Base-by-base conservation (phyloP, 2,888 invertebrate species). In the Poecilus cupreus region DNA sequence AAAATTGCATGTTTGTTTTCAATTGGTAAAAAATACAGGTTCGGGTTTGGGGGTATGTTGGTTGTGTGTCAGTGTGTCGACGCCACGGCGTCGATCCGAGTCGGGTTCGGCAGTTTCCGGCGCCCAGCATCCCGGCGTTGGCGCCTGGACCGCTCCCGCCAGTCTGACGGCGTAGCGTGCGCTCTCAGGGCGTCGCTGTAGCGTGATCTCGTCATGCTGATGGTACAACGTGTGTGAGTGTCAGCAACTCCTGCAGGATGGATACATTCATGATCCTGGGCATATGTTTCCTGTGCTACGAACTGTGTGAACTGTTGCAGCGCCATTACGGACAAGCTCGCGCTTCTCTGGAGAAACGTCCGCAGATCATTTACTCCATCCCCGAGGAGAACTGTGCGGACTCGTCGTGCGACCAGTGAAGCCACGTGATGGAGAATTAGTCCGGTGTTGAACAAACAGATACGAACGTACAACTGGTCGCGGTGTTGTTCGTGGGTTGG, bases 231-330 rank as follows among this genome's bases (percentile, higher is more conserved):
- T 39, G 68, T 24, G 64, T 64, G 26, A 26, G 5, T 26, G 26
- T 2, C 26, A 20, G 4, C 54, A 2, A 68, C 6, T 18, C 37
- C 32, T 64, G 64, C 68, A 39, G 16, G 72, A 93, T 93, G 93
- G 93, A 93, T 91, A 93, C 93, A 88, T 92, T 93, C 87, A 89
- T 93, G 87, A 91, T 93, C 86, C 90, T 93, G 85, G 93, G 93
- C 85, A 91, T 93, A 87, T 93, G 92, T 90, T 91, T 93, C 88
- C 89, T 93, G 87, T 92, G 93, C 86, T 93, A 93, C 88, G 93
- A 93, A 89, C 90, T 93, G 87, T 92, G 93, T 88, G 93, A 93
- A 87, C 90, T 93, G 87, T 90, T 93, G 87, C 91, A 91, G 88
- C 91, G 91, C 87, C 88, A 89, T 88, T 78, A 85, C 84, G 87